Evolutionary conservation across 2,888 invertebrate species (phyloP), one percentile per base, ranked within the genome.

Genomic region (Drosophila anomalata): DNA sequence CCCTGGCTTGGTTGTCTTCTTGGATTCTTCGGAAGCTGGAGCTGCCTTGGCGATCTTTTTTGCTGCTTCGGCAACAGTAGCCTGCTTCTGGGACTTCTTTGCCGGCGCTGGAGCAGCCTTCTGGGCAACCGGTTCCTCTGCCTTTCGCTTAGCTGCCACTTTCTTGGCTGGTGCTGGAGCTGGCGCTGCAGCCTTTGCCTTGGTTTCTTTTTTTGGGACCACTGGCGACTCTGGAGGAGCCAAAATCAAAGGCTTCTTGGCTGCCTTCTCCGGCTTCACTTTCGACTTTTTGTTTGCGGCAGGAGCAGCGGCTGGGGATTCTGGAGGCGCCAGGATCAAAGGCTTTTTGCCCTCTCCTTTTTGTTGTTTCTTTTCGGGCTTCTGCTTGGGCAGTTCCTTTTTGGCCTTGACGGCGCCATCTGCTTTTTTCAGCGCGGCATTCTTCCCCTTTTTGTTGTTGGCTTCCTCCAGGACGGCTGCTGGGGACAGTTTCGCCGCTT

Each of bases 321-420:
- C 54, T 0, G 78, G 62, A 0, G 84, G 84, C 0, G 84, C 84
- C 52, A 84, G 39, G 3, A 85, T 52, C 54, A 84, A 24, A 1
- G 79, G 62, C 11, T 52, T 67, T 11, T 76, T 78, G 5, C 33
- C 1, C 7, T 11, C 33, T 36, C 50, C 14, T 24, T 84, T 84
- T 0, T 44, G 7, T 14, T 56, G 29, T 39, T 65, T 53, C 14
- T 60, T 70, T 22, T 67, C 67, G 0, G 42, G 22, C 5, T 57
- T 24, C 39, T 56, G 29, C 6, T 47, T 56, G 5, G 17, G 14
- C 9, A 57, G 57, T 1, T 44, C 67, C 3, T 53, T 50, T 39
- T 55, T 50, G 7, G 26, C 8, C 47, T 61, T 66, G n/a, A 9
- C 3, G 22, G 31, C 42, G 3, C 20, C n/a, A 1, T 24, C 42